A percentile compares a stretch with the other conserved stretches of the same genome.
phyloP scores from a whole-genome alignment of 1,140 invertebrate genomes.

The Hypothenemus hampei region DNA sequence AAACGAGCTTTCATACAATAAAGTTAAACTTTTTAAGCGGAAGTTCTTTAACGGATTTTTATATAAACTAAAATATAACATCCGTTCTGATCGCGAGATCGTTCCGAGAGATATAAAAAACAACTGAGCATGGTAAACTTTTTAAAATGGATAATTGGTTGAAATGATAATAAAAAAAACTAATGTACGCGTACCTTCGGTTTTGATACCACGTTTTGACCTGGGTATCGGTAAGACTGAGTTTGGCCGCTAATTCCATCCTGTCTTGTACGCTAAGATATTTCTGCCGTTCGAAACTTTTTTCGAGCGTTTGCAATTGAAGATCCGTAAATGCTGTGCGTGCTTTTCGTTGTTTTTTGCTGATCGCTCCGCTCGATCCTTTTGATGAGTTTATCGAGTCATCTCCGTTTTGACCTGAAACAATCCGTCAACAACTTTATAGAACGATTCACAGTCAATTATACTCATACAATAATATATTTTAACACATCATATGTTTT shows the following conservation, averaged over 20 bases:
- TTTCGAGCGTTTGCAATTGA: conserved; percentile 94
- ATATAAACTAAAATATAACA: conserved; percentile 11
- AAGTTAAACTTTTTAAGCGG: conserved; percentile 3
- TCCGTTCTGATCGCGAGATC: conserved; percentile 9
- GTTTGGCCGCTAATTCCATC: conserved; percentile 94
- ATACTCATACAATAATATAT: no score
- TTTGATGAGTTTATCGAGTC: conserved; percentile 44
- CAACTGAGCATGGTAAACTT: no score
- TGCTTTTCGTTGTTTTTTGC: conserved; percentile 95
- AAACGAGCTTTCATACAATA: conserved; percentile 7
- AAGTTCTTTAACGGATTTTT: conserved; percentile 11
- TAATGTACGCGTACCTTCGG: conserved; percentile 66
- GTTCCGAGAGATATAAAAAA: neutral
- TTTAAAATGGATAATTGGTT: neutral
- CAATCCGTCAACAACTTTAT: no score
- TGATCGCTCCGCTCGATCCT: conserved; percentile 52
- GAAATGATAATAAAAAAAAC: neutral
- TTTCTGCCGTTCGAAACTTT: conserved; percentile 96
- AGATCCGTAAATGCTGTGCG: conserved; percentile 98
- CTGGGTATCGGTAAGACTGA: conserved; percentile 96
- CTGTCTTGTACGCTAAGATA: conserved; percentile 98
- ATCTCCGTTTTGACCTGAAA: conserved; percentile 46
- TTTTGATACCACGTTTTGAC: conserved; percentile 99
- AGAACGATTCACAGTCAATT: no score
- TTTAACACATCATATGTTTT: no score